These are phyloP conservation scores for Pseudopipra pipra DNA, from an alignment of 2,113 vertebrate genomes.

Conservation along the genomic window DNA sequence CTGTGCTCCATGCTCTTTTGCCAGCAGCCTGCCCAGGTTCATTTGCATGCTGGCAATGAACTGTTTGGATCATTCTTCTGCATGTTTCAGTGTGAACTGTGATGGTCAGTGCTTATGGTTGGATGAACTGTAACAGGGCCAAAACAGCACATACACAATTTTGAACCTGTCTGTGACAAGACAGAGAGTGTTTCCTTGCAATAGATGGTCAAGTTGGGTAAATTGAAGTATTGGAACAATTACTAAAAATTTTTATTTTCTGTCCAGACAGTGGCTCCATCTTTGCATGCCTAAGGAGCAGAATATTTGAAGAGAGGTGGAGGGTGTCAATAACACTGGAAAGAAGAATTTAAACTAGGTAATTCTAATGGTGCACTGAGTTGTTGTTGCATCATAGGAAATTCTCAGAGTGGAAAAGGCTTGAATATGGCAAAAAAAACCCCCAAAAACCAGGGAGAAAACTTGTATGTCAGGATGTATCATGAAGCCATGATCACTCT, in stretches of 20 bases:
- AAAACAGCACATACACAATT: rapidly evolving
- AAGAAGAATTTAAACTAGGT: not conserved
- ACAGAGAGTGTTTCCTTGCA: not conserved
- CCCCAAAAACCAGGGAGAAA: not conserved
- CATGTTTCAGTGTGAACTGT: not conserved
- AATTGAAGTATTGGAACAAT: not conserved
- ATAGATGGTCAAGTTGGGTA: not conserved
- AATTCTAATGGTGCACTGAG: not conserved
- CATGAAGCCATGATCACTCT: not conserved
- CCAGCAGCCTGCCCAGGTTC: not conserved
- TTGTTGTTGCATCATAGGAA: not conserved
- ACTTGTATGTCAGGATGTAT: not conserved
- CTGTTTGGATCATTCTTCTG: not conserved
- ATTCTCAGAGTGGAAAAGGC: not conserved
- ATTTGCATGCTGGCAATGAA: not conserved
- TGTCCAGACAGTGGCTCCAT: not conserved
- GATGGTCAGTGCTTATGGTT: not conserved
- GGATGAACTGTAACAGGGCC: not conserved
- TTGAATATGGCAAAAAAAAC: not conserved
- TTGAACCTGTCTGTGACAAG: not conserved
- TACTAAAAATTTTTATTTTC: not conserved
- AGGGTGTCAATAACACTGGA: not conserved
- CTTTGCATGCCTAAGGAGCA: not conserved
- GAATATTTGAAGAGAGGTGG: not conserved
- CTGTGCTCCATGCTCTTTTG: not conserved